Conservation (phyloP, 2,888 invertebrate species). For the Amiota communis region DNA sequence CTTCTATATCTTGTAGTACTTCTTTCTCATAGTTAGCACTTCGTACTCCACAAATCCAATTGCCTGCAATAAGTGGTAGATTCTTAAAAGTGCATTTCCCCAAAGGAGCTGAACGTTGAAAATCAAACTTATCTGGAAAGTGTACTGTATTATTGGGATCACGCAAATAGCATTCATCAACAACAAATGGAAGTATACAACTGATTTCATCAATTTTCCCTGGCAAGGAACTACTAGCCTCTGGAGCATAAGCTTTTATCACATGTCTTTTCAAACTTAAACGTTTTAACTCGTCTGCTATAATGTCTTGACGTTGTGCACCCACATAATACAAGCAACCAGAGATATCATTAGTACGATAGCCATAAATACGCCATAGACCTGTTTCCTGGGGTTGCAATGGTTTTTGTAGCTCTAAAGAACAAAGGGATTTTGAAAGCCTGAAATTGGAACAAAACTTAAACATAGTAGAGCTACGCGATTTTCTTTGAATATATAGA, state of each 20-base stretch:
- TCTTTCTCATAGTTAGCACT: slow-evolving; percentile 56
- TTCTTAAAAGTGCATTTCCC: slow-evolving; percentile 55
- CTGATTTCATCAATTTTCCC: slow-evolving; percentile 48
- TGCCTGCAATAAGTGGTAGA: slow-evolving; percentile 52
- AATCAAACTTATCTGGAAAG: slow-evolving; percentile 49
- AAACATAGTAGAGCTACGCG: no score
- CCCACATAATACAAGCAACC: slow-evolving; percentile 59
- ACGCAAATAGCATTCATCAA: slow-evolving; percentile 57
- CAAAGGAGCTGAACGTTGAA: slow-evolving; percentile 50
- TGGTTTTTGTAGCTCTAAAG: slow-evolving; percentile 55
- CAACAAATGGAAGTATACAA: slow-evolving; percentile 54
- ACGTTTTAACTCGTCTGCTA: slow-evolving; percentile 43
- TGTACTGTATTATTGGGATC: slow-evolving; percentile 54
- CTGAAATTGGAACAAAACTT: slow-evolving; percentile 36
- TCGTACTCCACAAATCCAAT: slow-evolving; percentile 57
- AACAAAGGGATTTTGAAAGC: slow-evolving; percentile 50
- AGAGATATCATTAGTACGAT: slow-evolving; percentile 43
- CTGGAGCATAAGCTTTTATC: background rate
- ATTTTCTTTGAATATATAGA: slow-evolving; percentile 2
- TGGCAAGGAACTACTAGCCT: background rate
- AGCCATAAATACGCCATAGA: slow-evolving; percentile 55
- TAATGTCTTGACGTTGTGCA: slow-evolving; percentile 46
- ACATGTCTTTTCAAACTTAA: slow-evolving; percentile 13
- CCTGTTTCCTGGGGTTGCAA: slow-evolving; percentile 48
- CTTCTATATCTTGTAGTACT: slow-evolving; percentile 55